These are phyloP conservation scores for Matsumyia berberina DNA, from an alignment of 2,888 invertebrate species.

Conservation along the genomic window DNA sequence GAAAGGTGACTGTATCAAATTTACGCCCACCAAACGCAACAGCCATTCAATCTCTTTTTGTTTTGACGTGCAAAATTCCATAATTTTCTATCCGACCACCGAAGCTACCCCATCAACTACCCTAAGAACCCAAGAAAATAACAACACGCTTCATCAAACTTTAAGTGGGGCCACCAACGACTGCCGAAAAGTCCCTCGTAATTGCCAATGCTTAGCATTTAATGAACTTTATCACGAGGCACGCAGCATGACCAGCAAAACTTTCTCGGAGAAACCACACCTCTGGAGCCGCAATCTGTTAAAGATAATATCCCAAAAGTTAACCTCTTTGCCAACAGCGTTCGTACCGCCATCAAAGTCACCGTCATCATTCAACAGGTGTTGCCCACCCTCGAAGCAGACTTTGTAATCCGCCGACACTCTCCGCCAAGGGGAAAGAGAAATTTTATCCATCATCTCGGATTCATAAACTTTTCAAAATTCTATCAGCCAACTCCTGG, in stretches of 20 bases:
- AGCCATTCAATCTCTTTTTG: too few species aligned
- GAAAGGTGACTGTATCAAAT: too few species aligned
- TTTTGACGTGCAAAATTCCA: too few species aligned
- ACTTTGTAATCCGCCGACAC: background rate
- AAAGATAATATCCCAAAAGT: slow-evolving; percentile 1
- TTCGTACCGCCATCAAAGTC: background rate
- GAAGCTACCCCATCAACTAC: too few species aligned
- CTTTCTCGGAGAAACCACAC: slow-evolving; percentile 6
- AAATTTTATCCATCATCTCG: slow-evolving; percentile 44
- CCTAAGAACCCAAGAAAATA: background rate
- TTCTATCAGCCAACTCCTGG: slow-evolving; percentile 23
- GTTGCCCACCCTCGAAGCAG: background rate
- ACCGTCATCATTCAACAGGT: slow-evolving; percentile 59
- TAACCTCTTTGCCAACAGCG: slow-evolving; percentile 26
- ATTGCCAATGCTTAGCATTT: slow-evolving; percentile 26
- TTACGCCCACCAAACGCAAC: too few species aligned
- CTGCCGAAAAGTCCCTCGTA: background rate
- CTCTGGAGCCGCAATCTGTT: slow-evolving; percentile 1
- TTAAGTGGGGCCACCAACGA: background rate
- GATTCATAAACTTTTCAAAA: slow-evolving; percentile 40
- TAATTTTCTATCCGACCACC: too few species aligned
- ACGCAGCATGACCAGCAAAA: slow-evolving; percentile 25
- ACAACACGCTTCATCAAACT: slow-evolving; percentile 29
- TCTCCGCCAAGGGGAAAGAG: background rate
- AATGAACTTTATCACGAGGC: slow-evolving; percentile 20